Conservation (phyloP, 2,113 vertebrate species). For the Myrmecobius fasciatus region DNA sequence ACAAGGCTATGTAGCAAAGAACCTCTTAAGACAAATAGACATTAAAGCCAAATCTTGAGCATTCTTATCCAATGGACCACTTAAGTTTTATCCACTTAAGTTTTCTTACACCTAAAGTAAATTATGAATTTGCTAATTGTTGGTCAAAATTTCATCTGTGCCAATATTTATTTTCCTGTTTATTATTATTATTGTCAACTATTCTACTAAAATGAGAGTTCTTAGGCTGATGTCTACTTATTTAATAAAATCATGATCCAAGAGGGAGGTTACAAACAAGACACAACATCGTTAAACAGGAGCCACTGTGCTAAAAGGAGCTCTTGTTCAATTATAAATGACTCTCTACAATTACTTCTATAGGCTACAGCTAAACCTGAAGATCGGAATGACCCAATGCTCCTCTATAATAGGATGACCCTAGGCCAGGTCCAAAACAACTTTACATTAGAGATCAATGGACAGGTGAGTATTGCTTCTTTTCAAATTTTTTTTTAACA, state of each 20-base stretch:
- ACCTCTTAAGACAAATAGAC: constrained; percentile 8
- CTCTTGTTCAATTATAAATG: constrained; percentile 37
- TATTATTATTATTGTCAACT: background rate
- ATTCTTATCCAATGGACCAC: background rate
- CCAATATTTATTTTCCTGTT: background rate
- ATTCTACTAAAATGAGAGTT: background rate
- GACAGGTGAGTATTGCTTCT: constrained; percentile 82
- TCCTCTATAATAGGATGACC: constrained; percentile 96
- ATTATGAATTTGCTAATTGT: constrained; percentile 19
- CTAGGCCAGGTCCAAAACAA: constrained; percentile 88
- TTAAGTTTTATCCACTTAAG: background rate
- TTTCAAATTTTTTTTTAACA: background rate
- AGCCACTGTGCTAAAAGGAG: background rate
- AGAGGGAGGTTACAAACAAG: background rate
- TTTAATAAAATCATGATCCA: background rate
- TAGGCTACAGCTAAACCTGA: constrained; percentile 93
- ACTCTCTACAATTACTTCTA: constrained; percentile 55
- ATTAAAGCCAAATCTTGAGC: background rate
- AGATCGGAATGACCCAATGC: constrained; percentile 92
- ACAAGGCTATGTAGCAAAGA: background rate
- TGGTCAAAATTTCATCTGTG: background rate
- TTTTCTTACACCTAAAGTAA: constrained; percentile 24
- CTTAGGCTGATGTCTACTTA: background rate
- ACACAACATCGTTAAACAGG: background rate
- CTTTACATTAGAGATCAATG: constrained; percentile 88